These are phyloP conservation scores for Typhlichthys eigenmanni DNA, from an alignment of 2,797 vertebrate genomes.

Conservation along the genomic window DNA sequence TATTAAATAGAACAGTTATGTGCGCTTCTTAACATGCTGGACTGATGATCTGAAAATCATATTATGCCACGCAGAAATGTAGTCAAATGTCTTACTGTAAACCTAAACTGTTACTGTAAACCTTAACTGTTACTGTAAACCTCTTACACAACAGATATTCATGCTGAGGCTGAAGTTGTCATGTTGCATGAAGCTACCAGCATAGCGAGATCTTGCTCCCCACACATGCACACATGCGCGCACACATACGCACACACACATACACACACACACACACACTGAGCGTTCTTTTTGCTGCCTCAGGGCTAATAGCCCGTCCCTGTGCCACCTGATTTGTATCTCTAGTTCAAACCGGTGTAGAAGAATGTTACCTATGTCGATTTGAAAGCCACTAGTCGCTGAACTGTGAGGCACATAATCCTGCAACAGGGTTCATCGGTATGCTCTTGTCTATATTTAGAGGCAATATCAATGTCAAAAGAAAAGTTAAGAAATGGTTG, in stretches of 20 bases:
- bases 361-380: background rate
- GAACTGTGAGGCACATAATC: background rate
- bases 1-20: too few species aligned
- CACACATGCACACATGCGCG: background rate
- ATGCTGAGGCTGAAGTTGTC: conserved; percentile 2
- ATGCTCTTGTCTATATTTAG: background rate
- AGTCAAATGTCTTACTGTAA: background rate
- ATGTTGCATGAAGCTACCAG: background rate
- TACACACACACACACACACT: too few species aligned
- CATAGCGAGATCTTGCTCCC: background rate
- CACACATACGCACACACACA: too few species aligned
- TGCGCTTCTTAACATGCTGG: too few species aligned
- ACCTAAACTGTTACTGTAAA: too few species aligned
- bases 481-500: too few species aligned
- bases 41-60: too few species aligned
- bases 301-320: background rate
- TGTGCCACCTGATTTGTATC: background rate
- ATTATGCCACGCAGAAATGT: too few species aligned
- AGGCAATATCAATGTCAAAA: background rate
- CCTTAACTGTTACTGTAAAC: too few species aligned
- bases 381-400: background rate
- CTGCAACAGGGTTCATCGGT: background rate
- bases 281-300: too few species aligned
- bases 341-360: background rate
- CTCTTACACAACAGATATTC: background rate